These are phyloP conservation scores for Sesamia nonagrioides DNA, from an alignment of 1,140 invertebrate genomes.

Conservation along the genomic window DNA sequence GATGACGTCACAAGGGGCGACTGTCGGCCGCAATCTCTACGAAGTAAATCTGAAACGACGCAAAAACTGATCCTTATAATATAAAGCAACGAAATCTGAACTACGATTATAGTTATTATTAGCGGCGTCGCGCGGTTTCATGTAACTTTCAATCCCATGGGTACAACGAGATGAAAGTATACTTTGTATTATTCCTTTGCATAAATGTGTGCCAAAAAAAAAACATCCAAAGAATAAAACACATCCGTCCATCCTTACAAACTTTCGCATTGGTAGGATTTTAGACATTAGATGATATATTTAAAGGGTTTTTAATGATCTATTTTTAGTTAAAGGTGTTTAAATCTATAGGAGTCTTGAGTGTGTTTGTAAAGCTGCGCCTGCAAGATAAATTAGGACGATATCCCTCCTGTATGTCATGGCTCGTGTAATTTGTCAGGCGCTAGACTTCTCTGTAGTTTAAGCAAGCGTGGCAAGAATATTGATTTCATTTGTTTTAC, in stretches of 20 bases:
- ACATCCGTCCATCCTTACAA: too few relatives aligned
- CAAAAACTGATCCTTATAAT: not conserved
- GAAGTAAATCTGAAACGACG: not conserved
- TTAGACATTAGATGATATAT: too few relatives aligned
- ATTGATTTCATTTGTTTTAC: not conserved
- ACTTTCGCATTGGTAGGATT: too few relatives aligned
- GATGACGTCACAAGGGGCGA: slow-evolving; percentile 23
- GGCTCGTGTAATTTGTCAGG: slow-evolving; percentile 8
- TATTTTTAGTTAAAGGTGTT: not conserved
- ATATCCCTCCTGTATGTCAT: slow-evolving; percentile 1
- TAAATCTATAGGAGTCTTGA: too few relatives aligned
- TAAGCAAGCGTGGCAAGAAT: not conserved
- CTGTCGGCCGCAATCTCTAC: not conserved
- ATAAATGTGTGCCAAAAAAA: too few relatives aligned
- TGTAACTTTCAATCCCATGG: too few relatives aligned
- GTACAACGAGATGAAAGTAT: too few relatives aligned
- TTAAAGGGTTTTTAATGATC: not conserved
- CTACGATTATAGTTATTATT: not conserved
- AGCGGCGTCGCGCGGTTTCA: too few relatives aligned
- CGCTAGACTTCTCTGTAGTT: not conserved
- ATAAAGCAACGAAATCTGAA: not conserved
- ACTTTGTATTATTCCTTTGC: too few relatives aligned
- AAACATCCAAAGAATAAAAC: too few relatives aligned
- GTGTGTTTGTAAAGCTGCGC: not conserved
- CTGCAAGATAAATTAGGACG: not conserved